phyloP scores from a whole-genome alignment of 2,888 invertebrate species.

The Coenonympha glycerion region DNA sequence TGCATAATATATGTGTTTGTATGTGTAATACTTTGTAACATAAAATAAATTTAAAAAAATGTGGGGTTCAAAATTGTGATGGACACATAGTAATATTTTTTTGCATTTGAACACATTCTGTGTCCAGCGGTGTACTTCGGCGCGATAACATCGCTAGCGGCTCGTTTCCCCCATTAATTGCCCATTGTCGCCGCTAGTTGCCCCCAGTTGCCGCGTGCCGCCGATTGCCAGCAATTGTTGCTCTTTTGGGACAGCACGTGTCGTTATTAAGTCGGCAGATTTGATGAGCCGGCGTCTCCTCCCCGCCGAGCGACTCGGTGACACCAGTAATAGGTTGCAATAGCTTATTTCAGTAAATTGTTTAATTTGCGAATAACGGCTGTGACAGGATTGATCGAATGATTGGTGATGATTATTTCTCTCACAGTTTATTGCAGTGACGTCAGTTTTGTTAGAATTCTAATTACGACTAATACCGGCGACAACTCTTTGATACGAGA shows the following conservation, averaged over 20 bases:
- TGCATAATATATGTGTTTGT: too few species aligned
- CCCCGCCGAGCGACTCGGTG: not conserved
- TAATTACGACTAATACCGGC: too few species aligned
- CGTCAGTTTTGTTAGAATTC: too few species aligned
- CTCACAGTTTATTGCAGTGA: too few species aligned
- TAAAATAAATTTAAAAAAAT: too few species aligned
- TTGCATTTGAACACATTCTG: too few species aligned
- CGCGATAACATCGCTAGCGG: constrained; percentile 42
- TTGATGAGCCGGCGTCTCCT: constrained; percentile 31
- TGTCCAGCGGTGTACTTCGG: not conserved
- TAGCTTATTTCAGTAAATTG: not conserved
- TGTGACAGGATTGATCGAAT: too few species aligned
- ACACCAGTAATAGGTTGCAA: not conserved
- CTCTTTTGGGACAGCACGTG: constrained; percentile 44
- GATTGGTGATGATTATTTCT: not conserved
- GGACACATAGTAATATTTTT: too few species aligned
- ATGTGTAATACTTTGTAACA: too few species aligned
- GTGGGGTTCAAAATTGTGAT: too few species aligned
- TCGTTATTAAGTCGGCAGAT: constrained; percentile 30
- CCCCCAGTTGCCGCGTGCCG: constrained; percentile 2
- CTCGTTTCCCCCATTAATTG: constrained; percentile 59
- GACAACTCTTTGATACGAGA: too few species aligned
- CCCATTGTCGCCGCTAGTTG: constrained; percentile 33
- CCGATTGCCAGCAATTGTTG: constrained; percentile 32
- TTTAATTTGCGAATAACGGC: not conserved